A percentile compares a stretch with the other conserved stretches of the same genome.
phyloP scores from a whole-genome alignment of 2,888 invertebrate species.

The Lampropteryx suffumata region DNA sequence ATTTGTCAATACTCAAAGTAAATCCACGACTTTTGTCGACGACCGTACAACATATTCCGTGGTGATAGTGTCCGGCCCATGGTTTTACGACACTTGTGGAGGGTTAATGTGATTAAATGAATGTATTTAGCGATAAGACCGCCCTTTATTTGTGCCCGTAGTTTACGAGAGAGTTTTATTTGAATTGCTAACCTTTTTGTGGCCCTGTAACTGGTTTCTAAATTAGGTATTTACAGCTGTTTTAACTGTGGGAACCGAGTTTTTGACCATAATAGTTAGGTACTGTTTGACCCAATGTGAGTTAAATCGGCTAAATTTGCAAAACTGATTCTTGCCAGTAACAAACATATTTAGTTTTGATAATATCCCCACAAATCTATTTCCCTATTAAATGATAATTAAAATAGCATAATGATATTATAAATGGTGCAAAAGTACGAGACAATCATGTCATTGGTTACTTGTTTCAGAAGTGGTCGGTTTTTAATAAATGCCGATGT shows the following conservation, averaged over 20 bases:
- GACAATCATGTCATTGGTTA: too few species aligned
- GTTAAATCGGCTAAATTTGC: too few species aligned
- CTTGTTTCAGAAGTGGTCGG: too few species aligned
- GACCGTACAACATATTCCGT: constrained; percentile 14
- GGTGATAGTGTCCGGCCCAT: constrained; percentile 36
- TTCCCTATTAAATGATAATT: too few species aligned
- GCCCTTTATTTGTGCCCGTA: constrained; percentile 45
- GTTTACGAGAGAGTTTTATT: constrained; percentile 40
- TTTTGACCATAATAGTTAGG: too few species aligned
- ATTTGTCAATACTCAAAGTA: background rate
- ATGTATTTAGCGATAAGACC: constrained; percentile 52
- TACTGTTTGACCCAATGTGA: too few species aligned
- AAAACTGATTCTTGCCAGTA: too few species aligned
- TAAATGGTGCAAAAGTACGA: too few species aligned
- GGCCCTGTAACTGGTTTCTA: constrained; percentile 10
- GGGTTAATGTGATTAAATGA: constrained; percentile 51
- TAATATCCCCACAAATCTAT: too few species aligned
- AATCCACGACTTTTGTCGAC: background rate
- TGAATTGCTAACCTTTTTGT: constrained; percentile 32
- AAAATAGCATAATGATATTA: too few species aligned
- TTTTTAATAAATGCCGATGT: too few species aligned
- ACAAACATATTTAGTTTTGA: too few species aligned
- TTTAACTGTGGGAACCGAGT: background rate
- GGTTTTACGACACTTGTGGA: constrained; percentile 52
- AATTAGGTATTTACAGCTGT: constrained; percentile 19